These are phyloP conservation scores for Lithophane socia DNA, from an alignment of 2,888 invertebrate species.

Conservation along the genomic window DNA sequence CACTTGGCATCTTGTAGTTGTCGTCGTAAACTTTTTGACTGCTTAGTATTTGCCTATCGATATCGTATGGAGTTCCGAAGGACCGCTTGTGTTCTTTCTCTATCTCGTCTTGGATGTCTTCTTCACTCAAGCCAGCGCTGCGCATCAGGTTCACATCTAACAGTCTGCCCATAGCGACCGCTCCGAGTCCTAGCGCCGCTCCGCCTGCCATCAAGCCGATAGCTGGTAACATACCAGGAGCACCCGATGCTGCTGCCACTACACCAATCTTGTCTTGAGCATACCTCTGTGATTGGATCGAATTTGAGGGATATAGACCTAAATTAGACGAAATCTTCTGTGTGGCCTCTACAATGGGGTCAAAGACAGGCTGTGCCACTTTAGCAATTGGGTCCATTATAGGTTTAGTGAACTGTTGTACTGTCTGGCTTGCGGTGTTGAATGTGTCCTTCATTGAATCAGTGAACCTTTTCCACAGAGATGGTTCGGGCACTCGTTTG, in stretches of 20 bases:
- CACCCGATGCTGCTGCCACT: constrained; percentile 88
- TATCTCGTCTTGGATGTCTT: constrained; percentile 81
- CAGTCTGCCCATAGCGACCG: constrained; percentile 94
- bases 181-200: constrained; percentile 95
- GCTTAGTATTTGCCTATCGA: constrained; percentile 85
- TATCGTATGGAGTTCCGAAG: constrained; percentile 83
- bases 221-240: constrained; percentile 93
- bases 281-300: constrained; percentile 85
- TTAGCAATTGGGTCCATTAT: constrained; percentile 91
- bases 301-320: constrained; percentile 90
- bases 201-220: constrained; percentile 95
- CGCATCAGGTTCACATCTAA: constrained; percentile 92
- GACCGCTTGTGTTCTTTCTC: constrained; percentile 91
- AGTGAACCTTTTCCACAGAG: constrained; percentile 94
- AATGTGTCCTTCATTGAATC: constrained; percentile 94
- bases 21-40: constrained; percentile 86
- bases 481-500: constrained; percentile 90
- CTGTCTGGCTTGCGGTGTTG: constrained; percentile 92
- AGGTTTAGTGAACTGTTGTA: constrained; percentile 92
- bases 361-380: constrained; percentile 92
- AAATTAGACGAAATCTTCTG: constrained; percentile 95
- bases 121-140: constrained; percentile 85
- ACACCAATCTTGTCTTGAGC: constrained; percentile 92
- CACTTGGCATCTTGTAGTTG: constrained; percentile 89
- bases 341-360: constrained; percentile 94